A percentile compares a stretch with the other conserved stretches of the same genome.
Conservation (phyloP, 2,888 invertebrate species). For the Scaptomyza flava region DNA sequence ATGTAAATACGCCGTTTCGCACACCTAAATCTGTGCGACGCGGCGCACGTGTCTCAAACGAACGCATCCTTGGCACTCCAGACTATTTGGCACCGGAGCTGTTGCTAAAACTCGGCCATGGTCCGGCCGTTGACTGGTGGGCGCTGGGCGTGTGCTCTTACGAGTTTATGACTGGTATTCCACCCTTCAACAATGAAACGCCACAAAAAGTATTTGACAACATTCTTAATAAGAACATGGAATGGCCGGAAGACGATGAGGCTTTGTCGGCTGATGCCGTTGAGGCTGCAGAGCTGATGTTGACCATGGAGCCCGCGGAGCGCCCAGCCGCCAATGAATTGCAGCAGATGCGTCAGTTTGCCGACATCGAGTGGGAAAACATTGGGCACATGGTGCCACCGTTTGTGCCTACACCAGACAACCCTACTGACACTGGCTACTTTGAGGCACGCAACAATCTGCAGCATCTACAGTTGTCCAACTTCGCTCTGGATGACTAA, state of each 20-base stretch:
- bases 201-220: slow-evolving; percentile 96
- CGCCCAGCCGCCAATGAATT: slow-evolving; percentile 90
- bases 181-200: slow-evolving; percentile 97
- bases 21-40: slow-evolving; percentile 95
- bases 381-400: slow-evolving; percentile 91
- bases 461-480: slow-evolving; percentile 92
- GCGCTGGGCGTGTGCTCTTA: slow-evolving; percentile 97
- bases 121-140: slow-evolving; percentile 98
- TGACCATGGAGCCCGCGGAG: slow-evolving; percentile 89
- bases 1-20: slow-evolving; percentile 88
- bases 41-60: slow-evolving; percentile 88
- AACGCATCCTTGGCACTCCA: slow-evolving; percentile 96
- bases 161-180: slow-evolving; percentile 97
- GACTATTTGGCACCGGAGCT: slow-evolving; percentile 98
- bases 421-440: slow-evolving; percentile 95
- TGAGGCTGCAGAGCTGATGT: slow-evolving; percentile 90
- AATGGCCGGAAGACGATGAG: slow-evolving; percentile 96
- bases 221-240: slow-evolving; percentile 92
- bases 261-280: slow-evolving; percentile 90
- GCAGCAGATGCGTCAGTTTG: slow-evolving; percentile 89
- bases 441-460: slow-evolving; percentile 95
- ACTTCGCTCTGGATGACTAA: slow-evolving; percentile 86
- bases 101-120: slow-evolving; percentile 90
- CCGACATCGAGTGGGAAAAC: slow-evolving; percentile 91
- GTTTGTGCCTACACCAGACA: slow-evolving; percentile 94